Evolutionary conservation across 2,888 invertebrate genomes (phyloP), one percentile per base, ranked within the genome.

Genomic region (Sarcophaga rosellei): DNA sequence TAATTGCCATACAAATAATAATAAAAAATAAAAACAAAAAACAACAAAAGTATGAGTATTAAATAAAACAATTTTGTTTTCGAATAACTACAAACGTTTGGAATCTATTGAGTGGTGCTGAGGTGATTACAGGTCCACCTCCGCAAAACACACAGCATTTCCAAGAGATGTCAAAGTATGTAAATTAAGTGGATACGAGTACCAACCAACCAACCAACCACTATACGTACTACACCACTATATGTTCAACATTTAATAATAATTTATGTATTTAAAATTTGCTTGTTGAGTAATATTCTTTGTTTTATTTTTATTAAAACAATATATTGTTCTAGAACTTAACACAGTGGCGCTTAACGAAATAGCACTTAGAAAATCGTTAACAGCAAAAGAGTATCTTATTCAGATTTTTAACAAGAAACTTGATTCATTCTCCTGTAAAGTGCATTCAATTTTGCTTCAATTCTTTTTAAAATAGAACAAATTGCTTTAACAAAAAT

Each of bases 1-100:
- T 75, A 59, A 78, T 69, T 74, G 74, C 57, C n/a, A 78, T 45
- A 57, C 25, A 84, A 74, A 74, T 57, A 66, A 57, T 45, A 72
- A 74, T 4, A 25, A 4, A 25, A 25, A 25, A 53, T 23, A 12
- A 47, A 69, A 57, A 44, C 61, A 53, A 61, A 66, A 8, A 35
- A 35, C 0, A 35, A 0, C 35, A 35, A 35, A 35, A 35, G 3
- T 35, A 35, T 10, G 10, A 17, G 4, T 75, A n/a, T 68, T 68
- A 4, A 68, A 84, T 79, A 65, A 21, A 81, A 65, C 35, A 35
- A 35, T 35, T 35, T 63, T 70, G 57, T 63, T 69, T 62, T 75
- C 17, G 61, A 69, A 75, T 70, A 35, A 15, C 35, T 47, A 53
- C n/a, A 25, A n/a, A 68, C n/a, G 44, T 66, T 17, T 11, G 35